These are phyloP conservation scores for Eustalomyia histrio DNA, from an alignment of 2,888 invertebrate species.

Conservation along the genomic window DNA sequence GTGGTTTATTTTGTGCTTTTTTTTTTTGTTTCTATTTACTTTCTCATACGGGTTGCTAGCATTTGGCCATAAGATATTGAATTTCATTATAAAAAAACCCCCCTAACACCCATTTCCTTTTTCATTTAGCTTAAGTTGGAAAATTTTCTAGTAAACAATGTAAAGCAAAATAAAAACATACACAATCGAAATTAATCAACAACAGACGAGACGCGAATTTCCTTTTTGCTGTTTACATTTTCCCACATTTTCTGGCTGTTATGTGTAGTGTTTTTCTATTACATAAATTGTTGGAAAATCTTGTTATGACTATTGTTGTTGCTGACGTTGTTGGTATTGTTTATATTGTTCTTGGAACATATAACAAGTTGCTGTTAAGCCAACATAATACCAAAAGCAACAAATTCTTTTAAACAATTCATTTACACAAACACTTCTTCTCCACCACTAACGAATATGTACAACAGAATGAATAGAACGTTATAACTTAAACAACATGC, in stretches of 20 bases:
- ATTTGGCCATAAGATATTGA: conserved; percentile 65
- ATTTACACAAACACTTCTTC: conserved; percentile 60
- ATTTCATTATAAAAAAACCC: conserved; percentile 58
- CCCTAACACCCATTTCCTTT: neutral
- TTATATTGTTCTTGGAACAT: conserved; percentile 58
- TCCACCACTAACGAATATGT: conserved; percentile 28
- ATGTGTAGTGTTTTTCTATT: conserved; percentile 41
- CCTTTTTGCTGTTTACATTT: conserved; percentile 30
- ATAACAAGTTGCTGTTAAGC: conserved; percentile 71
- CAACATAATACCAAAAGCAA: conserved; percentile 75
- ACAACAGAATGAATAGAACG: conserved; percentile 26
- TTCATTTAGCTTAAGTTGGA: conserved; percentile 30
- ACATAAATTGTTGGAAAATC: conserved; percentile 59
- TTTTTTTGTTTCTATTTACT: conserved; percentile 39
- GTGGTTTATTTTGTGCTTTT: conserved; percentile 37
- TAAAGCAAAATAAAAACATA: conserved; percentile 31
- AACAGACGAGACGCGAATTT: conserved; percentile 67
- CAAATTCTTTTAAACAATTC: conserved; percentile 70
- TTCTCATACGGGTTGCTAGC: conserved; percentile 56
- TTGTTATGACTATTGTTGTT: conserved; percentile 54
- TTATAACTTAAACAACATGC: conserved; percentile 63
- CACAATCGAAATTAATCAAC: conserved; percentile 67
- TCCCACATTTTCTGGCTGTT: conserved; percentile 20
- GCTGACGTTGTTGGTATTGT: conserved; percentile 43
- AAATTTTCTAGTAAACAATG: conserved; percentile 31